A percentile compares a stretch with the other conserved stretches of the same genome.
phyloP scores from a whole-genome alignment of 2,888 invertebrate genomes.

The Mylabris sibirica region DNA sequence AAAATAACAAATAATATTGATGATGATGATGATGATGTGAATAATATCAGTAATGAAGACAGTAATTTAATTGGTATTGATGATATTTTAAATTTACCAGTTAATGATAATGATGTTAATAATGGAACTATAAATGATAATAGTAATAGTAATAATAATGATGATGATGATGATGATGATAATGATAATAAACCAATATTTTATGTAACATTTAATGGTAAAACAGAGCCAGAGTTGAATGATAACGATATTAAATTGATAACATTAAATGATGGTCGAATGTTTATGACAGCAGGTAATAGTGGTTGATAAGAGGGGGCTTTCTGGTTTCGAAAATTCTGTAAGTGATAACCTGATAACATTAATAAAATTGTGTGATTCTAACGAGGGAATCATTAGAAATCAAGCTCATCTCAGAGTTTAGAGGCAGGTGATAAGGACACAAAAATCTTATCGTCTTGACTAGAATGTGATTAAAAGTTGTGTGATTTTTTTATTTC shows the following conservation, averaged over 20 bases:
- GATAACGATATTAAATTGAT: conserved; percentile 41
- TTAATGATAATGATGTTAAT: conserved; percentile 18
- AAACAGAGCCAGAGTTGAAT: conserved; percentile 25
- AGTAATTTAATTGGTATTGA: conserved; percentile 30
- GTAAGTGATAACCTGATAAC: background rate
- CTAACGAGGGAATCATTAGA: no score
- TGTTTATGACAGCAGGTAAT: conserved; percentile 42
- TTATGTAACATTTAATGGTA: conserved; percentile 29
- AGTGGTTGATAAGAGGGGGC: no score
- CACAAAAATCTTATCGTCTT: no score
- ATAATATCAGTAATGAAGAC: conserved; percentile 45
- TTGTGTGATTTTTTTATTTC: no score
- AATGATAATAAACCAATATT: conserved; percentile 29
- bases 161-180: conserved; percentile 16
- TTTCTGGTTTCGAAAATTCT: no score
- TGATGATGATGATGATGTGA: conserved; percentile 47
- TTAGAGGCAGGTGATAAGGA: no score
- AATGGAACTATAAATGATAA: conserved; percentile 16
- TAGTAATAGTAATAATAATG: conserved; percentile 22
- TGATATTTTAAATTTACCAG: conserved; percentile 33
- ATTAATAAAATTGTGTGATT: background rate
- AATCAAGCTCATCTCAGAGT: no score
- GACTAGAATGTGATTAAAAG: no score
- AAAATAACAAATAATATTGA: conserved; percentile 26
- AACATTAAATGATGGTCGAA: conserved; percentile 42